Evolutionary conservation across 1,140 invertebrate genomes (phyloP), one percentile per base, ranked within the genome.

Genomic region (Drosophila trapezifrons): DNA sequence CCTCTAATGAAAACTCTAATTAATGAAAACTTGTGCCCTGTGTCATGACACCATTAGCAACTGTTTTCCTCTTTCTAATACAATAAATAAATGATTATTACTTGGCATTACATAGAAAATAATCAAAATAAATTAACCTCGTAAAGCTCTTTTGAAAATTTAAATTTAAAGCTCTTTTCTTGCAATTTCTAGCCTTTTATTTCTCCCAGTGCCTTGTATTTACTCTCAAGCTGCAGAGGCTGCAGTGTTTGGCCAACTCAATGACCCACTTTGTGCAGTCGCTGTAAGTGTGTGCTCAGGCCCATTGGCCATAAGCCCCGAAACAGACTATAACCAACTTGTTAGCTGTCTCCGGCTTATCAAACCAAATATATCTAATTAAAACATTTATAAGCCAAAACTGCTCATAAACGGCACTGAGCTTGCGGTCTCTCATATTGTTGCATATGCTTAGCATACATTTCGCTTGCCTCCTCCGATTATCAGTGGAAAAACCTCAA

Each of bases 331-430:
- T 32, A 86, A 76, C 71, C 79, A 87, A 86, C 83, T 87, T 83
- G 83, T 87, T 83, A 67, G 79, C 84, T 79, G 83, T 87, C 83
- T 63, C 78, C 51, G 66, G 71, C 83, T 89, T 89, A 86, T 86
- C 83, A 86, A 72, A 65, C 80, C 83, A 82, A 89, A 86, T 83
- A 83, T 69, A 86, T 86, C 83, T 86, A 86, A 86, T 86, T 86
- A 86, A 86, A 86, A 86, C 83, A 86, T 86, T 86, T 83, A 89
- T 86, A 86, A 86, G 72, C 84, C 84, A 60, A 82, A 77, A 60
- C 66, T 67, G 58, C 70, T 79, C 75, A 86, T 78, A 85, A 85
- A 85, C 83, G 82, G 82, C 82, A 85, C 82, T 52, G 49, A 37
- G 57, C 46, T 64, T 86, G 82, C 62, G 81, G 78, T 80, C 81